phyloP scores from a whole-genome alignment of 1,140 invertebrate genomes.

The Plutomurus gul region DNA sequence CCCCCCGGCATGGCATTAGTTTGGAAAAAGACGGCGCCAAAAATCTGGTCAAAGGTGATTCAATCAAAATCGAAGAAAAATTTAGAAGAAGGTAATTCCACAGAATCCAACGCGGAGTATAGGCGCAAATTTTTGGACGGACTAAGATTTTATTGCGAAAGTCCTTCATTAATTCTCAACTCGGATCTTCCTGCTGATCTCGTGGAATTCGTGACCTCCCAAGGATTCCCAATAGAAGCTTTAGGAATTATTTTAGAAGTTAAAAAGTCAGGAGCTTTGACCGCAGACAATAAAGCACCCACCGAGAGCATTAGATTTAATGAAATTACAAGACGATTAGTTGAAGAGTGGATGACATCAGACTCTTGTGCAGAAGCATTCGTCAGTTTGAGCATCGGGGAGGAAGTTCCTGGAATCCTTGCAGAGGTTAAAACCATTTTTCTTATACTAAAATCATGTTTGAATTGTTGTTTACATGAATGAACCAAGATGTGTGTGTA shows the following conservation, averaged over 20 bases:
- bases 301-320: not conserved
- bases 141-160: constrained; percentile 37
- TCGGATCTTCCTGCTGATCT: constrained; percentile 37
- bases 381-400: constrained; percentile 32
- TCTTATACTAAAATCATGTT: not conserved
- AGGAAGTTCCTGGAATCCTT: constrained; percentile 31
- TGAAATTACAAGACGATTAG: constrained; percentile 30
- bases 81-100: too few relatives aligned
- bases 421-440: constrained; percentile 30
- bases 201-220: constrained; percentile 35
- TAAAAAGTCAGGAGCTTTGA: constrained; percentile 30
- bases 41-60: constrained; percentile 6
- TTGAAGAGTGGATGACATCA: constrained; percentile 39
- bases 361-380: constrained; percentile 44
- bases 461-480: not conserved
- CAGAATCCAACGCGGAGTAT: not conserved
- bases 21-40: constrained; percentile 3
- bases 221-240: constrained; percentile 38
- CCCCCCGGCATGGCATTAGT: constrained; percentile 3
- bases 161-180: constrained; percentile 30
- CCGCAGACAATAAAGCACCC: not conserved
- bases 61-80: not conserved
- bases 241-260: constrained; percentile 37
- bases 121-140: constrained; percentile 29
- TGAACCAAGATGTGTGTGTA: not conserved